These are phyloP conservation scores for Polylopha cassiicola DNA, from an alignment of 2,888 invertebrate species.

Conservation along the genomic window DNA sequence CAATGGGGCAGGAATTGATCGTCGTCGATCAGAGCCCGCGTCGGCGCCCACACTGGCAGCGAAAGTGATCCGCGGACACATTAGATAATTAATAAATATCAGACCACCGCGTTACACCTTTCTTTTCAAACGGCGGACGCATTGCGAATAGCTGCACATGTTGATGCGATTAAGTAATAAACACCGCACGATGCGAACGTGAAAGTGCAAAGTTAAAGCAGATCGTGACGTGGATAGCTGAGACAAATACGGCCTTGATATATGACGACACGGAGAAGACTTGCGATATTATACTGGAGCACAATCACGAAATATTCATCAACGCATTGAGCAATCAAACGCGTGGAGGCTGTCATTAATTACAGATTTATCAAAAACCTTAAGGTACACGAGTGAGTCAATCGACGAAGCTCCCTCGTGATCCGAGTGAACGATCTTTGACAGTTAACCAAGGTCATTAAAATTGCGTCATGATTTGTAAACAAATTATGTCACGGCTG, in stretches of 20 bases:
- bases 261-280: conserved; percentile 37
- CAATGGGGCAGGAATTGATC: conserved; percentile 48
- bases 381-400: no score
- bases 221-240: conserved; percentile 50
- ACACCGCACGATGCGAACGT: conserved; percentile 39
- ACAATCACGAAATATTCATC: conserved; percentile 36
- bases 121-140: no score
- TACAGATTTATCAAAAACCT: conserved; percentile 39
- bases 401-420: no score
- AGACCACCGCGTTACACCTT: no score
- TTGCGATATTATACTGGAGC: conserved; percentile 36
- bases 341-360: conserved; percentile 45
- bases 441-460: conserved; percentile 13
- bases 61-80: conserved; percentile 50
- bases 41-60: no score
- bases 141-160: no score
- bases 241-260: conserved; percentile 56
- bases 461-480: conserved; percentile 25
- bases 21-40: conserved; percentile 42
- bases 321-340: conserved; percentile 41
- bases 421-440: no score
- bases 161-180: no score
- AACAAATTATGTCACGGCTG: conserved; percentile 24
- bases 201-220: conserved; percentile 40
- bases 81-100: conserved; percentile 16